Base-by-base conservation (phyloP, 1,140 invertebrate genomes). In the Sycobia sp. region DNA sequence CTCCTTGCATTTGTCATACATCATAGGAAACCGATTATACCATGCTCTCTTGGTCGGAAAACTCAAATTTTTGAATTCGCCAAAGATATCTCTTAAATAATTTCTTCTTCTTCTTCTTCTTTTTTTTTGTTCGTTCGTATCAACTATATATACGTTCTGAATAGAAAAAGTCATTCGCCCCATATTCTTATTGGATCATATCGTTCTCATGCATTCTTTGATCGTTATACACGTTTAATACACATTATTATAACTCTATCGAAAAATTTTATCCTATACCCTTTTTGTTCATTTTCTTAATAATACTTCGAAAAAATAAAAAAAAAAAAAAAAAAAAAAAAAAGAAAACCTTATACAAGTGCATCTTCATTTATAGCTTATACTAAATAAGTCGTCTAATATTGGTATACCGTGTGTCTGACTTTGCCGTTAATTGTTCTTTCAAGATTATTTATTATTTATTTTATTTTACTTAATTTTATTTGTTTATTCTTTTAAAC, bases 11-110 rank as follows among this genome's bases (percentile, higher is more conserved):
- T n/a, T n/a, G n/a, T n/a, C n/a, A n/a, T n/a, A n/a, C n/a, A n/a
- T n/a, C n/a, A n/a, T 78, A 74, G 78, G 62, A 63, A 79, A 80
- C 78, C 36, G 75, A 68, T 77, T 69, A 75, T 80, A 81, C 77
- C 78, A 74, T 80, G 76, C 79, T 77, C 74, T 70, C 71, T 67
- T n/a, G n/a, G n/a, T n/a, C 13, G 36, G 59, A 58, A 67, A 67
- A 62, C 32, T 62, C 38, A n/a, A 25, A 43, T 62, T 41, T 38
- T 62, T 34, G 49, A 54, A 58, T 57, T 46, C 22, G 14, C 20
- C 43, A 16, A 22, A 43, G 11, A 36, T 49, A 32, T 32, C 11
- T 32, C 29, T 32, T 32, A 4, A 32, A n/a, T n/a, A n/a, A n/a
- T n/a, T n/a, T n/a, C n/a, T n/a, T n/a, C n/a, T n/a, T n/a, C n/a